phyloP scores from a whole-genome alignment of 2,797 vertebrate species.

The Mionectes olivaceus region DNA sequence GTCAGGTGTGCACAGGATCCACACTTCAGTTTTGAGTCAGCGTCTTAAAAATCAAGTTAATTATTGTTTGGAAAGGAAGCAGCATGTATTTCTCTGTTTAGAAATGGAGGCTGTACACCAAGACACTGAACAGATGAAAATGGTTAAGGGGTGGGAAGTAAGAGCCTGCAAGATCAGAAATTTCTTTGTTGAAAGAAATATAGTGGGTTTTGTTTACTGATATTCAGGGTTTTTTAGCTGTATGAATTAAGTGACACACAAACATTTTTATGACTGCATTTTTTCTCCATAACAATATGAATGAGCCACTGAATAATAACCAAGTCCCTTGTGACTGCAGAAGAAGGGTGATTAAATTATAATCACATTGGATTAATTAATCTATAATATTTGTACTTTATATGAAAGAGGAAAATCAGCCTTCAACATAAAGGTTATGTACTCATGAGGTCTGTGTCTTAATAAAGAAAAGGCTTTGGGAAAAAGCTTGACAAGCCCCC shows the following conservation, averaged over 20 bases:
- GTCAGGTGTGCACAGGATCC: neutral
- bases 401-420: slow-evolving; percentile 89
- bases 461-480: slow-evolving; percentile 89
- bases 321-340: slow-evolving; percentile 83
- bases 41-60: slow-evolving; percentile 19
- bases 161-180: neutral
- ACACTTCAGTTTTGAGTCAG: neutral
- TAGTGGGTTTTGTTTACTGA: neutral
- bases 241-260: slow-evolving; percentile 75
- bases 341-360: slow-evolving; percentile 98
- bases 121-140: neutral
- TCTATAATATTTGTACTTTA: slow-evolving; percentile 99
- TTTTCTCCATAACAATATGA: slow-evolving; percentile 79
- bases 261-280: slow-evolving; percentile 80
- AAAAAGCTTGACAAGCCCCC: slow-evolving; percentile 91
- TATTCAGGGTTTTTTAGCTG: slow-evolving; percentile 51
- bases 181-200: neutral
- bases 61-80: slow-evolving; percentile 25
- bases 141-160: neutral
- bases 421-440: slow-evolving; percentile 92
- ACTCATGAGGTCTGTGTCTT: slow-evolving; percentile 93
- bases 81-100: neutral
- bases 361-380: slow-evolving; percentile 98
- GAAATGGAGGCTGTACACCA: neutral
- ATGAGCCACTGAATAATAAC: slow-evolving; percentile 84